phyloP scores from a whole-genome alignment of 2,797 vertebrate genomes.

The Sebastes nivosus region DNA sequence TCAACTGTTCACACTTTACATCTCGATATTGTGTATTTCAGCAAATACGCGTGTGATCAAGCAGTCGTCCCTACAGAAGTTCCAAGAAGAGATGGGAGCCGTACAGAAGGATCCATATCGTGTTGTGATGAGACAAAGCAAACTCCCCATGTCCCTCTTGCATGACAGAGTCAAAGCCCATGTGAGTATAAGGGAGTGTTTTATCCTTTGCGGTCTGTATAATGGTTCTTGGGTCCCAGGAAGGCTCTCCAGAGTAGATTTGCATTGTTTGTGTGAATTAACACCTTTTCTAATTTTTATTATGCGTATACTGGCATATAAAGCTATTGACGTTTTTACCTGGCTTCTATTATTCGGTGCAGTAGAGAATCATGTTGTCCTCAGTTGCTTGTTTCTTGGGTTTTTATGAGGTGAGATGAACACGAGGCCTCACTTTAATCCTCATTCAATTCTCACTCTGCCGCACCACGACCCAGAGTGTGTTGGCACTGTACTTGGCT shows the following conservation, averaged over 20 bases:
- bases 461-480: not conserved
- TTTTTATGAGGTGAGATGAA: slow-evolving; percentile 40
- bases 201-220: not conserved
- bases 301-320: not conserved
- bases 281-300: not conserved
- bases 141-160: slow-evolving; percentile 96
- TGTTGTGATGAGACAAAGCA: slow-evolving; percentile 94
- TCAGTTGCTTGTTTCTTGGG: slow-evolving; percentile 10
- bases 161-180: slow-evolving; percentile 91
- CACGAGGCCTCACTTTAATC: slow-evolving; percentile 26
- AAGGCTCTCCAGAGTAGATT: not conserved
- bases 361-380: not conserved
- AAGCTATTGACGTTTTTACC: not conserved
- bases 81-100: slow-evolving; percentile 95
- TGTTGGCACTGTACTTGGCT: slow-evolving; percentile 17
- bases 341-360: not conserved
- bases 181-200: slow-evolving; percentile 81
- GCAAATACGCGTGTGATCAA: slow-evolving; percentile 98
- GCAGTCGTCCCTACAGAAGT: slow-evolving; percentile 95
- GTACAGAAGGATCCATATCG: slow-evolving; percentile 95
- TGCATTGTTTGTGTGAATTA: not conserved
- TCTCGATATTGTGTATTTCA: slow-evolving; percentile 60
- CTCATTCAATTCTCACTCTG: slow-evolving; percentile 16
- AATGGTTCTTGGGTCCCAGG: not conserved
- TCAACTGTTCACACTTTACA: too few species aligned